Percentiles rank a stretch among this genome's conserved stretches.
Conservation (phyloP, 1,140 invertebrate species). For the Drosophila lowei region DNA sequence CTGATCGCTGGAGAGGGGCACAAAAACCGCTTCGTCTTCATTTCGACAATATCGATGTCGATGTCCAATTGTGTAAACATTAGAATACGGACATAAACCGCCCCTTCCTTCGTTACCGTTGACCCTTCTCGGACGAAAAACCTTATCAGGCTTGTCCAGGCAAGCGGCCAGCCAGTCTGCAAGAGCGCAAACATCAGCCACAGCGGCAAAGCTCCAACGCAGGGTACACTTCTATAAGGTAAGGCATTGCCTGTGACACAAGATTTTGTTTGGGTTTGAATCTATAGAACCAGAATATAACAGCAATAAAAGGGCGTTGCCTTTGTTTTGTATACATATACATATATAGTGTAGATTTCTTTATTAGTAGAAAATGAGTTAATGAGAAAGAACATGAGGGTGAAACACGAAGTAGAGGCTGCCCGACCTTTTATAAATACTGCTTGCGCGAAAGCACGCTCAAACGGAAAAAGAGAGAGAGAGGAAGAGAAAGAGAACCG, state of each 20-base stretch:
- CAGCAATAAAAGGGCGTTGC: too few relatives aligned
- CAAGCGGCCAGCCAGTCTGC: too few relatives aligned
- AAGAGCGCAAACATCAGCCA: too few relatives aligned
- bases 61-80: slow-evolving; percentile 56
- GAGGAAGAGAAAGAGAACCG: slow-evolving; percentile 6
- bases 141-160: slow-evolving; percentile 45
- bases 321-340: too few relatives aligned
- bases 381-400: not conserved
- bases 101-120: not conserved
- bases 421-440: not conserved
- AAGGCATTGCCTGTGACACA: too few relatives aligned
- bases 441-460: not conserved
- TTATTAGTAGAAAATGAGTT: too few relatives aligned
- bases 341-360: too few relatives aligned
- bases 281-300: too few relatives aligned
- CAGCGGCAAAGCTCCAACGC: too few relatives aligned
- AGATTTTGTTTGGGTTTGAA: too few relatives aligned
- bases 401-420: not conserved
- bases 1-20: slow-evolving; percentile 11
- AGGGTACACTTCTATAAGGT: too few relatives aligned
- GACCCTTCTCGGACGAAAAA: not conserved
- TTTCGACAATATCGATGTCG: slow-evolving; percentile 21
- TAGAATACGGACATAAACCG: slow-evolving; percentile 40
- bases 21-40: slow-evolving; percentile 35
- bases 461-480: slow-evolving; percentile 3